Conservation (phyloP, 2,888 invertebrate genomes). For the Dioctria rufipes region DNA sequence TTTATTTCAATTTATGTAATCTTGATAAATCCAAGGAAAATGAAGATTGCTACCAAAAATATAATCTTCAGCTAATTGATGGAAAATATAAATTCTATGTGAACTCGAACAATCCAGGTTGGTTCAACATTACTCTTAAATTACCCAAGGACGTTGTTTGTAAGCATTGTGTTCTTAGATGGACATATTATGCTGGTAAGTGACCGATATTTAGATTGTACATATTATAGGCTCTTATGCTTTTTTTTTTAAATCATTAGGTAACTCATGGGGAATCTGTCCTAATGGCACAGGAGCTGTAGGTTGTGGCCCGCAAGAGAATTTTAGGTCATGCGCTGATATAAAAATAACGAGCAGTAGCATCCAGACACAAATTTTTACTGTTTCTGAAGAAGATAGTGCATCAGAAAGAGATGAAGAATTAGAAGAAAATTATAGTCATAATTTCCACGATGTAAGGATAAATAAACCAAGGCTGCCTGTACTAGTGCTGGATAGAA, state of each 20-base stretch:
- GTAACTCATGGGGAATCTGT: slow-evolving; percentile 71
- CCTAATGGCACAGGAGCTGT: slow-evolving; percentile 64
- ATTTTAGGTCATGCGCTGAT: slow-evolving; percentile 71
- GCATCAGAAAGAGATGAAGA: not conserved
- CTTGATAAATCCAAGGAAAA: slow-evolving; percentile 71
- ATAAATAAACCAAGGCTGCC: too few relatives aligned
- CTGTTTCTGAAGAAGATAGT: not conserved
- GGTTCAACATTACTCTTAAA: slow-evolving; percentile 64
- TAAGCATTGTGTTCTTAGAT: slow-evolving; percentile 74
- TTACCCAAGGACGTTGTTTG: slow-evolving; percentile 72
- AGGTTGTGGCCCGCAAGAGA: slow-evolving; percentile 72
- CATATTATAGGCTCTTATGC: not conserved
- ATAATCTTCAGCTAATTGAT: slow-evolving; percentile 67
- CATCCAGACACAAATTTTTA: not conserved
- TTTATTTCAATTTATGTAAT: slow-evolving; percentile 73
- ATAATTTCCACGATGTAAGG: too few relatives aligned
- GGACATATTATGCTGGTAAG: slow-evolving; percentile 73
- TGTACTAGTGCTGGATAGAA: too few relatives aligned
- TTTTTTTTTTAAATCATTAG: slow-evolving; percentile 60
- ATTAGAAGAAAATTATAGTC: too few relatives aligned
- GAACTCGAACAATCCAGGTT: slow-evolving; percentile 62
- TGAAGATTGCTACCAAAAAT: slow-evolving; percentile 72
- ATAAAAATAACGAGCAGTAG: slow-evolving; percentile 59
- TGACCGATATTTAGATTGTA: slow-evolving; percentile 1
- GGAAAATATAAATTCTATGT: slow-evolving; percentile 63